Evolutionary conservation across 2,113 vertebrate species (phyloP), one percentile per base, ranked within the genome.

Genomic region (Pseudonaja textilis): DNA sequence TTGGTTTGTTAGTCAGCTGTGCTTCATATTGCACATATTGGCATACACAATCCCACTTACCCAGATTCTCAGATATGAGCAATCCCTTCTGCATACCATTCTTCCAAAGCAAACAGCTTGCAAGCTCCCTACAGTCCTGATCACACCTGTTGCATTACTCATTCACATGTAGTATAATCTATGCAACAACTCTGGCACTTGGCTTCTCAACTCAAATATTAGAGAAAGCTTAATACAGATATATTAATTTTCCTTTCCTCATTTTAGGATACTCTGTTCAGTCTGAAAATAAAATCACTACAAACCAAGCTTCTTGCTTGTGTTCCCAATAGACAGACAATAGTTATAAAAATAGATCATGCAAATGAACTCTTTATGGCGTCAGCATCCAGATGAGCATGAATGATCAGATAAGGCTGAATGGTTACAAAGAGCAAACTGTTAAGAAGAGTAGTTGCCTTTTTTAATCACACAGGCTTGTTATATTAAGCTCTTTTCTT

Each of bases 281-380:
- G 95, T 96, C 95, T 95, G 96, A 97, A 97, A 97, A 95, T 89
- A 96, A 98, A 99, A 97, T 99, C 98, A 99, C 96, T 93, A 95
- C 94, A 97, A 98, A 97, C 96, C 98, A 97, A 97, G 92, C 96
- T 97, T 97, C 98, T 98, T 97, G 98, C 98, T 98, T 89, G 93
- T 98, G 98, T 99, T 98, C 98, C 99, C 98, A 98, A 99, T 98
- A 99, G 98, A 99, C 97, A 99, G 97, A 99, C 97, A 98, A 98
- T 98, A 98, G 97, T 97, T 96, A 95, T 98, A 99, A 98, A 99
- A 99, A 99, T 99, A 99, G 98, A 95, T 96, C 39, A 0, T 96
- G 95, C 92, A 96, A 97, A 98, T 98, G 96, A 97, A 97, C 97
- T 97, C 98, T 98, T 98, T 97, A 96, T 93, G 97, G 98, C 98